Percentiles rank a stretch among this genome's conserved stretches.
These are phyloP conservation scores for Podotricha telesiphe DNA, from an alignment of 2,888 invertebrate genomes.

Conservation along the genomic window DNA sequence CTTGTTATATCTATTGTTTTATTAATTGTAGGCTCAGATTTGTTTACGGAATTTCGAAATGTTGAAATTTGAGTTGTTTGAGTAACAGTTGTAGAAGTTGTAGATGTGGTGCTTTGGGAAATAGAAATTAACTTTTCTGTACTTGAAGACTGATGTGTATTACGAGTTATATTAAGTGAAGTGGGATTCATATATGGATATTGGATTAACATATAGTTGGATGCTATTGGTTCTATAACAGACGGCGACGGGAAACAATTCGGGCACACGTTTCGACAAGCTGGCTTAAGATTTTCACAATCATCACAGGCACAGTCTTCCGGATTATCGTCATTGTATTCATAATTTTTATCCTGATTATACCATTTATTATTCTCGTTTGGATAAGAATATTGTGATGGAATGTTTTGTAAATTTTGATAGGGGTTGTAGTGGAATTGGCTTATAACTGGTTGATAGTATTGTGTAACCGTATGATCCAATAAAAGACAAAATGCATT, in stretches of 20 bases:
- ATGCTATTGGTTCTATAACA: slow-evolving; percentile 17
- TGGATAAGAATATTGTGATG: slow-evolving; percentile 26
- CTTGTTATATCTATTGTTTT: slow-evolving; percentile 29
- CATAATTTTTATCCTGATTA: slow-evolving; percentile 35
- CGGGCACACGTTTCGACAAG: slow-evolving; percentile 42
- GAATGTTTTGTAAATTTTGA: slow-evolving; percentile 25
- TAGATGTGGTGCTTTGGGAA: slow-evolving; percentile 1
- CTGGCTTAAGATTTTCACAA: slow-evolving; percentile 43
- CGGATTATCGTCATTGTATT: slow-evolving; percentile 45
- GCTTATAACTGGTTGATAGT: slow-evolving; percentile 26
- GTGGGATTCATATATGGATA: slow-evolving; percentile 38
- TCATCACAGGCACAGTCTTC: slow-evolving; percentile 49
- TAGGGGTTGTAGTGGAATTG: slow-evolving; percentile 34
- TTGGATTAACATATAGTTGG: slow-evolving; percentile 38
- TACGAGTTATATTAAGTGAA: slow-evolving; percentile 20
- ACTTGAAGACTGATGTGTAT: slow-evolving; percentile 24
- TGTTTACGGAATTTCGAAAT: slow-evolving; percentile 25
- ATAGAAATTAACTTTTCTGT: slow-evolving; percentile 35
- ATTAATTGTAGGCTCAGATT: slow-evolving; percentile 23
- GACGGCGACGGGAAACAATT: slow-evolving; percentile 36
- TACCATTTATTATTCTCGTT: slow-evolving; percentile 31
- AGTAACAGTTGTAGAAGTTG: slow-evolving; percentile 26
- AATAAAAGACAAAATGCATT: slow-evolving; percentile 30
- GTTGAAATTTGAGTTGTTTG: slow-evolving; percentile 10
- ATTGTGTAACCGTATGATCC: slow-evolving; percentile 32